Evolutionary conservation across 2,113 vertebrate species (phyloP).

Genomic region (Aspidoscelis tigris): DNA sequence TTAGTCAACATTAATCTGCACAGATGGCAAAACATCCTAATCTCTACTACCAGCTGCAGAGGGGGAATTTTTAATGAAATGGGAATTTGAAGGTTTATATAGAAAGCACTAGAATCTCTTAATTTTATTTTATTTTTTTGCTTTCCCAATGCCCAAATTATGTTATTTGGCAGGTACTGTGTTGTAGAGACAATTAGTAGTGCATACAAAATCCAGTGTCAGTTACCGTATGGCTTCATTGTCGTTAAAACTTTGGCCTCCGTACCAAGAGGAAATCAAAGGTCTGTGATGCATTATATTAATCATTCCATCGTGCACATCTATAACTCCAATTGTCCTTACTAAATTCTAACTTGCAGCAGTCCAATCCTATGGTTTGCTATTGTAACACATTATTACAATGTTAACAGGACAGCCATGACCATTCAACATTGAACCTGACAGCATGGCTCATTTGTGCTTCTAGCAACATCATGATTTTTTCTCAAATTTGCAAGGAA

Average conservation of each 20-base stretch:
- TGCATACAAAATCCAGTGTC: neutral
- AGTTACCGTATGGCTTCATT: neutral
- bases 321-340: neutral
- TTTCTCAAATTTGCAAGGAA: neutral
- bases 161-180: constrained; percentile 61
- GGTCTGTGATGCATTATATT: neutral
- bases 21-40: constrained; percentile 83
- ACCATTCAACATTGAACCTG: neutral
- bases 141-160: constrained; percentile 65
- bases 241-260: constrained; percentile 7
- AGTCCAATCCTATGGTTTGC: neutral
- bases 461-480: too few species aligned
- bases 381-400: neutral
- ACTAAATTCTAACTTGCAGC: neutral
- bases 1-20: constrained; percentile 83
- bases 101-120: constrained; percentile 74
- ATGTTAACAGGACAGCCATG: neutral
- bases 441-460: neutral
- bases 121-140: constrained; percentile 50
- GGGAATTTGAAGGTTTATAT: constrained; percentile 80
- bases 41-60: constrained; percentile 82
- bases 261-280: neutral
- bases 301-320: neutral
- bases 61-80: constrained; percentile 84
- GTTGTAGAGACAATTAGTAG: constrained; percentile 46